Conservation (phyloP, 2,797 vertebrate genomes). For the Platyrinchus mystaceus region DNA sequence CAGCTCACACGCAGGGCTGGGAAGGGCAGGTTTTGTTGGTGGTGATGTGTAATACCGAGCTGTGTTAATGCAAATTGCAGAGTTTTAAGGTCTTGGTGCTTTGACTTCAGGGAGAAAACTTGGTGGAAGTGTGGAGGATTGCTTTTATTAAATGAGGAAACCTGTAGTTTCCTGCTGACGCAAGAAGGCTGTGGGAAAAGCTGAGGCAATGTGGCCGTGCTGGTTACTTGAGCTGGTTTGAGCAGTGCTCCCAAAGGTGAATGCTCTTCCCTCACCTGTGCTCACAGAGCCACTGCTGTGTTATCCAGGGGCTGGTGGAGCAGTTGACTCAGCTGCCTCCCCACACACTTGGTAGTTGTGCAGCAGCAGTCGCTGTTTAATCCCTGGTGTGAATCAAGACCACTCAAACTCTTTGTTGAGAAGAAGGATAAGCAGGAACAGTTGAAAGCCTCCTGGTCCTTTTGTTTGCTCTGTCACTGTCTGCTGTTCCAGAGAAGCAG, state of each 20-base stretch:
- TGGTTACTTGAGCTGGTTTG: not conserved
- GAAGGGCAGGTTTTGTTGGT: not conserved
- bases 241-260: not conserved
- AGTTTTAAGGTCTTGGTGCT: not conserved
- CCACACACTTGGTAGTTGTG: fast-evolving
- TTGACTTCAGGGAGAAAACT: not conserved
- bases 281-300: not conserved
- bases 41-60: not conserved
- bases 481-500: not conserved
- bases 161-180: not conserved
- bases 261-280: fast-evolving
- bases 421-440: not conserved
- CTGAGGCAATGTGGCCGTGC: not conserved
- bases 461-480: not conserved
- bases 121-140: not conserved
- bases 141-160: not conserved
- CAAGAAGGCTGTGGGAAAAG: not conserved
- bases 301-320: not conserved
- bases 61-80: not conserved
- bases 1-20: not conserved
- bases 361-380: not conserved
- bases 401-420: not conserved
- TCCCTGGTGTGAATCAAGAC: not conserved
- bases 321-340: not conserved
- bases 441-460: not conserved